Evolutionary conservation across 2,797 vertebrate genomes (phyloP).

Genomic region (Gymnopithys bicolor): DNA sequence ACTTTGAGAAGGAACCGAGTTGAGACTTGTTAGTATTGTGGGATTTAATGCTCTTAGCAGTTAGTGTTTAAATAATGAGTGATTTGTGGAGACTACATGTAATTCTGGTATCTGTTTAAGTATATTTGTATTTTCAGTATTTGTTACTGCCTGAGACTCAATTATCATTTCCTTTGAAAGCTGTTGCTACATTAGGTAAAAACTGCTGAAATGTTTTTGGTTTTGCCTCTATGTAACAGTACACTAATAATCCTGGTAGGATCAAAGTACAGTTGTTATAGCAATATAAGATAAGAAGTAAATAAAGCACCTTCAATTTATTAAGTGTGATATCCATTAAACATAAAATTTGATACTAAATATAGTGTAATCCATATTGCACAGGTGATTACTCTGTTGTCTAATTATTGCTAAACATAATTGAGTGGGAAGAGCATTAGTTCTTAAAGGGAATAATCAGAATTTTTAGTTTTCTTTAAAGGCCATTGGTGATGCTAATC

Average conservation of each 20-base stretch:
- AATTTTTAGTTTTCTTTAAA: background rate
- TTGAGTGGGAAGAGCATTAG: background rate
- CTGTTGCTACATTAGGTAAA: background rate
- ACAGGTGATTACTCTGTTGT: background rate
- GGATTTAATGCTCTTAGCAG: background rate
- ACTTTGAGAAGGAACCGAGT: background rate
- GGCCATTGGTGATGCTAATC: background rate
- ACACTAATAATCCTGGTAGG: background rate
- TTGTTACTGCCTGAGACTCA: background rate
- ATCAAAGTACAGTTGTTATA: background rate
- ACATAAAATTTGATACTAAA: background rate
- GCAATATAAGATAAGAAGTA: background rate
- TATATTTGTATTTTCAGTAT: background rate
- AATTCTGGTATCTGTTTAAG: background rate
- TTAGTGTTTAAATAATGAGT: background rate
- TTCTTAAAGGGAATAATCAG: background rate
- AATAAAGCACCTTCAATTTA: background rate
- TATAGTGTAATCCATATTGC: background rate
- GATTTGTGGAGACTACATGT: background rate
- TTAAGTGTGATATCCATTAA: background rate
- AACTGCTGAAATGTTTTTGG: background rate
- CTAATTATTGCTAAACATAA: background rate
- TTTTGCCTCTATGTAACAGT: background rate
- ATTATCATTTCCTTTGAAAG: background rate
- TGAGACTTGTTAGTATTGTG: background rate